Conservation (phyloP, 1,140 invertebrate genomes). For the Tyrophagus putrescentiae region DNA sequence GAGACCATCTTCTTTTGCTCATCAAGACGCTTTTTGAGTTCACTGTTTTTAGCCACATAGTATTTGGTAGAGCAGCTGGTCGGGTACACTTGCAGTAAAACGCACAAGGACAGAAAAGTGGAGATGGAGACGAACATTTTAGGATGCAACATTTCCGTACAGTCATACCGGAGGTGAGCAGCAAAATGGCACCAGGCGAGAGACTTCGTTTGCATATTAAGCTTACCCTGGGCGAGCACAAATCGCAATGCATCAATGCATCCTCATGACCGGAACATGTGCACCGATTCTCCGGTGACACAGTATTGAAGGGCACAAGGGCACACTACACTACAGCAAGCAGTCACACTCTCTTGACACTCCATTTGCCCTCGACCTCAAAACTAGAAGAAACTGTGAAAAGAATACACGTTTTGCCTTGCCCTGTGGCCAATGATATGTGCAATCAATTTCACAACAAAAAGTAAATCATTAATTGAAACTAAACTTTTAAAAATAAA, state of each 20-base stretch:
- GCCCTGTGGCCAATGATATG: no score
- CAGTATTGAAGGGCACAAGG: not conserved
- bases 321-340: no score
- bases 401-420: no score
- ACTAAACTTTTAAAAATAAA: no score
- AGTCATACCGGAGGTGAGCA: not conserved
- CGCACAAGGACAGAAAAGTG: no score
- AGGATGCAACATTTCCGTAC: no score
- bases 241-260: not conserved
- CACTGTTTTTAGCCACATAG: slow-evolving; percentile 3
- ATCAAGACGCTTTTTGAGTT: not conserved
- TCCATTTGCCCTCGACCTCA: no score
- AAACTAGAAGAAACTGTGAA: no score
- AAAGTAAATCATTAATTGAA: not conserved
- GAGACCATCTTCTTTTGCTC: not conserved
- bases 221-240: not conserved
- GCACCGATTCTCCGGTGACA: not conserved
- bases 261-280: slow-evolving; percentile 9
- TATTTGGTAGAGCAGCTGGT: slow-evolving; percentile 1
- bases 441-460: no score
- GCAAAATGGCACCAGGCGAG: not conserved
- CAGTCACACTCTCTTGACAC: no score
- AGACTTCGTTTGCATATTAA: slow-evolving; percentile 6
- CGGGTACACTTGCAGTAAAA: not conserved
- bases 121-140: no score